Percentiles rank a stretch among this genome's conserved stretches.
These are phyloP conservation scores for Platyura marginata DNA, from an alignment of 1,140 invertebrate species.

Conservation along the genomic window DNA sequence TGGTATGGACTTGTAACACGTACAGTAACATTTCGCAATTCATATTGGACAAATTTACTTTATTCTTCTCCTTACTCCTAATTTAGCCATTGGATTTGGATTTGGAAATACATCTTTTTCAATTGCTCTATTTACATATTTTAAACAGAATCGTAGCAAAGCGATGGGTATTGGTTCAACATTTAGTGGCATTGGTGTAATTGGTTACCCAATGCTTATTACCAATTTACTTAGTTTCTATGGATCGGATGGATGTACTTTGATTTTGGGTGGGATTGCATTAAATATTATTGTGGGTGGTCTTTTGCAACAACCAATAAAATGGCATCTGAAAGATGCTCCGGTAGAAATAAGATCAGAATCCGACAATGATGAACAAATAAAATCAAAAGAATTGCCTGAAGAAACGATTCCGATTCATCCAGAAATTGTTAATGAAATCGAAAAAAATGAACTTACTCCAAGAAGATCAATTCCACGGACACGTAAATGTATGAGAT, in stretches of 20 bases:
- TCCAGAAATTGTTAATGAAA: too few relatives aligned
- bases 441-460: conserved; percentile 23
- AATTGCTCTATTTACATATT: neutral
- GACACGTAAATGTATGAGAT: too few relatives aligned
- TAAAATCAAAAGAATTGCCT: neutral
- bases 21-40: conserved; percentile 35
- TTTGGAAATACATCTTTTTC: neutral
- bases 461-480: too few relatives aligned
- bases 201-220: conserved; percentile 28
- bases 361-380: too few relatives aligned
- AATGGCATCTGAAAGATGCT: conserved; percentile 33
- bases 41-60: too few relatives aligned
- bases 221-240: conserved; percentile 26
- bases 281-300: conserved; percentile 32
- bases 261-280: conserved; percentile 30
- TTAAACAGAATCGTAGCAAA: conserved; percentile 16
- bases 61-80: too few relatives aligned
- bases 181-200: conserved; percentile 29
- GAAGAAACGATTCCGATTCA: too few relatives aligned
- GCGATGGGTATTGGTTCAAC: conserved; percentile 31
- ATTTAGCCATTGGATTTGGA: conserved; percentile 8
- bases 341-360: too few relatives aligned
- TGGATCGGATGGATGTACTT: conserved; percentile 29
- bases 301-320: conserved; percentile 33
- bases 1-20: conserved; percentile 42